Percentiles rank a stretch among this genome's conserved stretches.
Conservation (phyloP, 2,113 vertebrate genomes). For the Synodontis membranacea region DNA sequence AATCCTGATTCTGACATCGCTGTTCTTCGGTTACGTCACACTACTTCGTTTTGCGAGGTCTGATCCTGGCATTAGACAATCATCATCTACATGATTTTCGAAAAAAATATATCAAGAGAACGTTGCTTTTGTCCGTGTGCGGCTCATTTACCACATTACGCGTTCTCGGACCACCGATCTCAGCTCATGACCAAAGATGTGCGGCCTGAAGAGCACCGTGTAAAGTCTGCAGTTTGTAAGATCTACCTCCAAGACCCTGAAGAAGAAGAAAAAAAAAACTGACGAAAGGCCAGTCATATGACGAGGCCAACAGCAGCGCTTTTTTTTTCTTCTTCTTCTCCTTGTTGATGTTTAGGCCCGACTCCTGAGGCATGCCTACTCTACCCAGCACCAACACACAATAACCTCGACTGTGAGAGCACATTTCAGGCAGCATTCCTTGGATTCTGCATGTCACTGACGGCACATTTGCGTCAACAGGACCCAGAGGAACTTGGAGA, state of each 20-base stretch:
- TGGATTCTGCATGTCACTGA: conserved; percentile 70
- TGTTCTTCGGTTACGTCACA: no score
- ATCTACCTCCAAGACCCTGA: neutral
- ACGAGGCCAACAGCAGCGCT: conserved; percentile 23
- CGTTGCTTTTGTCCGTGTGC: no score
- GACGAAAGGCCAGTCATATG: conserved; percentile 37
- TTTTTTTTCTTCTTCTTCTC: neutral
- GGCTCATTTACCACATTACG: neutral
- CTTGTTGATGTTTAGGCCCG: conserved; percentile 35
- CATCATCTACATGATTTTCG: no score
- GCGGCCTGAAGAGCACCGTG: no score
- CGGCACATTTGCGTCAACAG: conserved; percentile 69
- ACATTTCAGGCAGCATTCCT: conserved; percentile 70
- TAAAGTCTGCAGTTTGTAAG: neutral
- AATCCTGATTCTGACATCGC: no score
- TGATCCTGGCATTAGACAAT: no score
- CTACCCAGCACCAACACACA: conserved; percentile 26
- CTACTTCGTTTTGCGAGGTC: no score
- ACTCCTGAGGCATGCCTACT: conserved; percentile 10
- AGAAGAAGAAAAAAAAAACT: neutral
- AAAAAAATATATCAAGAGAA: no score
- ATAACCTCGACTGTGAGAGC: conserved; percentile 39
- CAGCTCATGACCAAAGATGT: neutral
- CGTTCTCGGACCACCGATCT: neutral
- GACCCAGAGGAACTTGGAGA: conserved; percentile 56